phyloP scores from a whole-genome alignment of 2,888 invertebrate genomes.

The Archips crataeganus region DNA sequence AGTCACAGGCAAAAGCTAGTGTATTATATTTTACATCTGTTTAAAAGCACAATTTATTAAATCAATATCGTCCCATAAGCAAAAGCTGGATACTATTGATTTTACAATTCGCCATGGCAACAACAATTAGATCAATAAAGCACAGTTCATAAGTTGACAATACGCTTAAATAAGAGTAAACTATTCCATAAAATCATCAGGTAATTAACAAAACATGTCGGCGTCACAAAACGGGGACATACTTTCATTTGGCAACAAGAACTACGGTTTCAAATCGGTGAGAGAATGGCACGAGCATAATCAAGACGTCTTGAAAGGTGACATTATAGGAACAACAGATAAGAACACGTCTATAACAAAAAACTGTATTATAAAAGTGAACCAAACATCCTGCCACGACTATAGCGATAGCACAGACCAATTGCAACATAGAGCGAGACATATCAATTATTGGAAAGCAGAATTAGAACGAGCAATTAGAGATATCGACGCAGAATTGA shows the following conservation, averaged over 20 bases:
- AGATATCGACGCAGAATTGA: constrained; percentile 77
- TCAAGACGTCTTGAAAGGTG: constrained; percentile 69
- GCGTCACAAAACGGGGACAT: constrained; percentile 69
- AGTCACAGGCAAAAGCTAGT: too few relatives aligned
- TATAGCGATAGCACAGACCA: constrained; percentile 77
- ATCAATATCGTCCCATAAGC: neutral
- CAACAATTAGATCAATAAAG: constrained; percentile 7
- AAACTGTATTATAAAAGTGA: constrained; percentile 78
- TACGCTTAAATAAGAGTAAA: neutral
- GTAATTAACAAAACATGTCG: constrained; percentile 53
- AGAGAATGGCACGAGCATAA: constrained; percentile 76
- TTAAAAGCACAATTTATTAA: too few relatives aligned
- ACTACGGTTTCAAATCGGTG: constrained; percentile 65
- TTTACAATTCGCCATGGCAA: neutral
- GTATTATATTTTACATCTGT: too few relatives aligned
- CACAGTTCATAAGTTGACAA: neutral
- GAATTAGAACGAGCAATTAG: constrained; percentile 75
- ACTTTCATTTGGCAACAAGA: constrained; percentile 70
- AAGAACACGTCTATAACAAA: constrained; percentile 75
- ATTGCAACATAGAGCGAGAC: constrained; percentile 70
- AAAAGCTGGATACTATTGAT: neutral
- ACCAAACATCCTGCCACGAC: constrained; percentile 74
- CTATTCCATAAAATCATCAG: neutral
- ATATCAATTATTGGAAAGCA: constrained; percentile 79
- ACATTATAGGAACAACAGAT: constrained; percentile 74